A percentile compares a stretch with the other conserved stretches of the same genome.
Conservation (phyloP, 2,797 vertebrate genomes). For the Oreochromis grahami region DNA sequence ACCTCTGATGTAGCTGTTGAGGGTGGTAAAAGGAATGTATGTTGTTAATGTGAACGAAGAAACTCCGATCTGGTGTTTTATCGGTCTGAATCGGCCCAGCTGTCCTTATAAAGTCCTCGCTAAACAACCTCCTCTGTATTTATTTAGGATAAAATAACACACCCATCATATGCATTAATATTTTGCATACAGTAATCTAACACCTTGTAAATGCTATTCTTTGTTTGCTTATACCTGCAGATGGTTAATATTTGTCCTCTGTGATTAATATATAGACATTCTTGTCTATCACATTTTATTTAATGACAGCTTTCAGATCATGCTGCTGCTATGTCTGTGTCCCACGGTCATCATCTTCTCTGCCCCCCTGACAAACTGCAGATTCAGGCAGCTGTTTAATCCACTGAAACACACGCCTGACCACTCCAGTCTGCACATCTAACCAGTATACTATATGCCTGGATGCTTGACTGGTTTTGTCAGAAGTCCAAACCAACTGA, state of each 20-base stretch:
- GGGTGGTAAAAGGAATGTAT: not conserved
- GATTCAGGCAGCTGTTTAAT: not conserved
- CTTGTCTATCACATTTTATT: not conserved
- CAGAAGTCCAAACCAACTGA: not conserved
- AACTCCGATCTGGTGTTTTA: not conserved
- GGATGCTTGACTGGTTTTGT: not conserved
- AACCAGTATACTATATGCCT: not conserved
- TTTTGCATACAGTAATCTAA: not conserved
- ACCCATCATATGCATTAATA: not conserved
- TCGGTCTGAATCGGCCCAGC: not conserved
- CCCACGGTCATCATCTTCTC: not conserved
- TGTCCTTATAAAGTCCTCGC: not conserved
- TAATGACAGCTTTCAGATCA: not conserved
- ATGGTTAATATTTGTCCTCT: not conserved
- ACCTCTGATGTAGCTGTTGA: slow-evolving; percentile 14
- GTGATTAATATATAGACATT: not conserved
- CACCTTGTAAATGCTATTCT: not conserved
- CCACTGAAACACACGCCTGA: not conserved
- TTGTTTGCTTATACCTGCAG: not conserved
- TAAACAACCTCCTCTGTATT: not conserved
- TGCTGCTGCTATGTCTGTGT: not conserved
- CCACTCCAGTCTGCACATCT: not conserved
- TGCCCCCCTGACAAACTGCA: not conserved
- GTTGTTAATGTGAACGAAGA: slow-evolving; percentile 11
- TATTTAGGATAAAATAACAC: not conserved